These are phyloP conservation scores for Phalanger gymnotis DNA, from an alignment of 2,797 vertebrate species.

Conservation along the genomic window DNA sequence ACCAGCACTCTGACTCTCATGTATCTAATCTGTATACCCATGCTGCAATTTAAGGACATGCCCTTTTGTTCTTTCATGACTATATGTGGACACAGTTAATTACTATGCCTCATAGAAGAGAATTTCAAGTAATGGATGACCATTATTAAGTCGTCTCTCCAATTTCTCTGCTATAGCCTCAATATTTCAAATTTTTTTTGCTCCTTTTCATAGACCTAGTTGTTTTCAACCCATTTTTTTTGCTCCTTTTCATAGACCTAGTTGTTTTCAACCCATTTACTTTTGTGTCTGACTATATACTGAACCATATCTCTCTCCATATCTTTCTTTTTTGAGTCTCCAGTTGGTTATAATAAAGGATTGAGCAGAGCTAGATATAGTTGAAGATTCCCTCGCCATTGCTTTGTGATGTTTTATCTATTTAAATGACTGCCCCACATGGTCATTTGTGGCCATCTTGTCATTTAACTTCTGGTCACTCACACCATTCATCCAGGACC, in stretches of 20 bases:
- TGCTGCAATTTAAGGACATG: not conserved
- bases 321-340: not conserved
- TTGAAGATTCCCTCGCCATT: not conserved
- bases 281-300: slow-evolving; percentile 14
- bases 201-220: not conserved
- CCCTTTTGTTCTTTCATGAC: slow-evolving; percentile 17
- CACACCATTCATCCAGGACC: not conserved
- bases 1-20: not conserved
- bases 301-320: slow-evolving; percentile 19
- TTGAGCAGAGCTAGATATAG: not conserved
- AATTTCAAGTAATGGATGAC: not conserved
- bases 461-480: not conserved
- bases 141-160: slow-evolving; percentile 2
- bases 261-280: slow-evolving; percentile 16
- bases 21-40: not conserved
- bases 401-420: not conserved
- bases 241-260: not conserved
- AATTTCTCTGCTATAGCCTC: not conserved
- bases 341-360: not conserved
- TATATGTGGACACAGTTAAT: slow-evolving; percentile 18
- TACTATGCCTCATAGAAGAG: not conserved
- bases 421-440: not conserved
- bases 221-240: not conserved
- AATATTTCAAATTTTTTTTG: not conserved
- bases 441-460: not conserved